A percentile compares a stretch with the other conserved stretches of the same genome.
Conservation (phyloP, 2,797 vertebrate genomes). For the Enteromius radiatus region DNA sequence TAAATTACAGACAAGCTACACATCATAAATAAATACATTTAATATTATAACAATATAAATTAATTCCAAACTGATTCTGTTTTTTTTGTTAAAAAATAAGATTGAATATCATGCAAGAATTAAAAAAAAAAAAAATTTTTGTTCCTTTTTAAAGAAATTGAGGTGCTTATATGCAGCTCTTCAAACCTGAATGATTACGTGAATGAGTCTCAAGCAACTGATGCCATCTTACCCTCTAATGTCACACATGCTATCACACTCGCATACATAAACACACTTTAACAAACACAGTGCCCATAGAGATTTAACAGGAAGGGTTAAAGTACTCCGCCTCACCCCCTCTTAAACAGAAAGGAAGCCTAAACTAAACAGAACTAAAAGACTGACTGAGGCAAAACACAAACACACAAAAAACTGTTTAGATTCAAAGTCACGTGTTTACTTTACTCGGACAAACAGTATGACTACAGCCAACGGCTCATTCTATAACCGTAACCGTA, state of each 20-base stretch:
- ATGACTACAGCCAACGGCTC: neutral
- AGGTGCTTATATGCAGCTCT: neutral
- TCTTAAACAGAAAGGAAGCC: conserved; percentile 47
- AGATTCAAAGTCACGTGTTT: conserved; percentile 54
- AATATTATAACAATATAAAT: neutral
- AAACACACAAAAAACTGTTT: conserved; percentile 43
- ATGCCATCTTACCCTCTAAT: conserved; percentile 42
- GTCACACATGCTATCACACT: conserved; percentile 14
- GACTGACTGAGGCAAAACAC: conserved; percentile 35
- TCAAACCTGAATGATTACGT: neutral
- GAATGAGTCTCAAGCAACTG: conserved; percentile 5
- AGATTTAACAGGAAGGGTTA: conserved; percentile 44
- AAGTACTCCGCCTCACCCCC: conserved; percentile 35
- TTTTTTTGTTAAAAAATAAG: too few relatives aligned
- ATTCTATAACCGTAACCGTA: neutral
- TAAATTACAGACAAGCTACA: neutral
- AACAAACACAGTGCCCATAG: conserved; percentile 20
- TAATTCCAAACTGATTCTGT: neutral
- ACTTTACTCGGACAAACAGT: conserved; percentile 32
- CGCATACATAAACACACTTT: conserved; percentile 1
- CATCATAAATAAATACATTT: neutral
- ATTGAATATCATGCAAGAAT: too few relatives aligned
- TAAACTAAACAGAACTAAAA: conserved; percentile 47
- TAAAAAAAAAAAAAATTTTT: too few relatives aligned
- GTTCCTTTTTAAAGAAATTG: neutral